These are phyloP conservation scores for Bombus confusus DNA, from an alignment of 1,140 invertebrate species.

Conservation along the genomic window DNA sequence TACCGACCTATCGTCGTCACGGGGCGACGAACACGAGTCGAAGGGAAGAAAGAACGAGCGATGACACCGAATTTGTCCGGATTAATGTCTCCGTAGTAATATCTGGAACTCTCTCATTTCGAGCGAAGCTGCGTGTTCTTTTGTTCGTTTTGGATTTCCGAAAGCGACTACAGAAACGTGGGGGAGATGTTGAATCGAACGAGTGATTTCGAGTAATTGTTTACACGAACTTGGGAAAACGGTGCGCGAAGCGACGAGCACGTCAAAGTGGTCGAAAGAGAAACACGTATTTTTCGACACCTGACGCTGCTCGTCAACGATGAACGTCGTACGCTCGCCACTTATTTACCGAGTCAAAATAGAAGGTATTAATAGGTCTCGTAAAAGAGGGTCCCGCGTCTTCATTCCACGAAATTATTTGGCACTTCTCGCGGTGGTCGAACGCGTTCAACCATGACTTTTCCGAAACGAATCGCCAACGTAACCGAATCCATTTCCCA, in stretches of 20 bases:
- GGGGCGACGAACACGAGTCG: slow-evolving; percentile 51
- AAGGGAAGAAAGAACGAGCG: slow-evolving; percentile 56
- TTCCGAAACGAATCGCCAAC: slow-evolving; percentile 4
- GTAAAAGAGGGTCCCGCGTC: slow-evolving; percentile 47
- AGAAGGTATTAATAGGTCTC: slow-evolving; percentile 53
- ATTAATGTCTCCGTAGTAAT: slow-evolving; percentile 65
- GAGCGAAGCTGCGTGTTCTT: not conserved
- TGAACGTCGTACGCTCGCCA: slow-evolving; percentile 28
- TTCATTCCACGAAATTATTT: slow-evolving; percentile 49
- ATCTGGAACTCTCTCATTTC: slow-evolving; percentile 17
- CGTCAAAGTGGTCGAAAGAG: slow-evolving; percentile 39
- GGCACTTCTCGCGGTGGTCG: slow-evolving; percentile 12
- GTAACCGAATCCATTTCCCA: not conserved
- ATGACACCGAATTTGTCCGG: slow-evolving; percentile 67
- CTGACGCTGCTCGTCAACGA: slow-evolving; percentile 48
- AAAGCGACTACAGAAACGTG: not conserved
- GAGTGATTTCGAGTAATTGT: slow-evolving; percentile 47
- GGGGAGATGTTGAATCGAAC: not conserved
- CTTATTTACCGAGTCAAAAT: slow-evolving; percentile 52
- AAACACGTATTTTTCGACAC: slow-evolving; percentile 41
- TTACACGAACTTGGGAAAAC: slow-evolving; percentile 41
- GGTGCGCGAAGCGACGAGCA: slow-evolving; percentile 21
- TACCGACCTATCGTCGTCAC: slow-evolving; percentile 60
- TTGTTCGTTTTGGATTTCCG: not conserved
- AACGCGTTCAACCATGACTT: slow-evolving; percentile 5